Evolutionary conservation across 2,797 vertebrate species (phyloP), one percentile per base, ranked within the genome.

Genomic region (Vireo griseus): DNA sequence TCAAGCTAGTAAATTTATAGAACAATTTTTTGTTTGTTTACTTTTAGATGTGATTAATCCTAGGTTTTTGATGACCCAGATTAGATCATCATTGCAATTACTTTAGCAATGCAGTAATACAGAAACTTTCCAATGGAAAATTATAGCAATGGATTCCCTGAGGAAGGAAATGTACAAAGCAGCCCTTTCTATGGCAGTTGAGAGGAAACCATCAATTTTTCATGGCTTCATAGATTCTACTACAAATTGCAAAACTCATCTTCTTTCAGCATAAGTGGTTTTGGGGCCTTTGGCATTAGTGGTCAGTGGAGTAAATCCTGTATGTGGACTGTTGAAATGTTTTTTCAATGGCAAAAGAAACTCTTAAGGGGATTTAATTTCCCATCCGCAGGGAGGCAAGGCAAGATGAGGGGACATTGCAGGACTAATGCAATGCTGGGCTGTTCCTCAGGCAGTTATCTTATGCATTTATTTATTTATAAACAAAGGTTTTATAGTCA

Each of bases 201-300:
- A 82, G 91, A 88, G 39, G 61, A 96, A 96, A 31, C 65, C 71
- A 92, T 94, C 40, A 69, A 25, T 85, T 94, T 95, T 89, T 94
- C 71, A 66, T 87, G 77, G 77, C 76, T 92, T 85, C 48, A n/a
- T 61, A 78, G 66, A 44, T 48, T 35, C 35, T 83, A 33, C 51
- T 86, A 57, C 48, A 89, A 88, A 94, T 73, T 90, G 48, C 42
- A 77, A 50, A 76, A 54, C 48, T 85, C 39, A 8, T 89, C 63
- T 80, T 37, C 39, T 40, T 83, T 62, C 39, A 57, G 37, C 61
- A 9, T 72, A 40, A 92, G 44, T 86, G 54, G 17, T n/a, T 66
- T 95, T 20, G 39, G 40, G 58, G 61, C 72, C 61, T n/a, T 76
- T 74, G 80, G 62, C 68, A 17, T 73, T 72, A 35, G 55, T 51